Base-by-base conservation (phyloP, 2,113 vertebrate genomes). In the Scomber japonicus region DNA sequence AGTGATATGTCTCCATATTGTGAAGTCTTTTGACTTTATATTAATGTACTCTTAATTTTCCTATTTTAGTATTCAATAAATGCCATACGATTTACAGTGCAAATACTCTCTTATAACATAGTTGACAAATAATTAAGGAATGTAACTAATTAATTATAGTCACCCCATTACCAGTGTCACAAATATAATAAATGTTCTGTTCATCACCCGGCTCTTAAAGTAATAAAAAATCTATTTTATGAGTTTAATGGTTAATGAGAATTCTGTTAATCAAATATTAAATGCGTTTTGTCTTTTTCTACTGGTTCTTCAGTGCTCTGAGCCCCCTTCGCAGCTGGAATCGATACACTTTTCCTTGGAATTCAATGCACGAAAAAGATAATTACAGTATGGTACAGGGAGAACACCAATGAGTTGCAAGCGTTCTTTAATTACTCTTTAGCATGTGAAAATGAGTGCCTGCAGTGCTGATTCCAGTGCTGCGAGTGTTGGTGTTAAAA, bases 361-460 rank as follows among this genome's bases (percentile, higher is more conserved):
- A 75, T 88, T 88, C 55, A 76, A 85, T 86, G 79, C 90, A 79
- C 71, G 84, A 89, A 91, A 91, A 82, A 89, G 80, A 93, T 85
- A 82, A 91, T 90, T 91, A 88, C 53, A 80, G 85, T 30, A 81
- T 45, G 78, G 82, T 71, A 73, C 72, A 50, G 78, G 82, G 89
- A 89, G 71, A 82, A 89, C 60, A 76, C 75, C 40, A 85, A 81
- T 76, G 87, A 89, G 54, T 83, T 91, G 70, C 82, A 69, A 88
- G 85, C 62, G 67, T 85, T 76, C 82, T 6, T 75, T 88, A 92
- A 87, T 92, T 91, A 82, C 61, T 75, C 89, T 89, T 82, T 86
- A 78, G 75, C 57, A 66, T 81, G 87, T 69, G 63, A 86, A 86
- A 81, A 88, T 59, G 70, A 54, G 78, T 79, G 86, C 72, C 81